phyloP scores from a whole-genome alignment of 1,140 invertebrate genomes.

The Armadillidium nasatum region DNA sequence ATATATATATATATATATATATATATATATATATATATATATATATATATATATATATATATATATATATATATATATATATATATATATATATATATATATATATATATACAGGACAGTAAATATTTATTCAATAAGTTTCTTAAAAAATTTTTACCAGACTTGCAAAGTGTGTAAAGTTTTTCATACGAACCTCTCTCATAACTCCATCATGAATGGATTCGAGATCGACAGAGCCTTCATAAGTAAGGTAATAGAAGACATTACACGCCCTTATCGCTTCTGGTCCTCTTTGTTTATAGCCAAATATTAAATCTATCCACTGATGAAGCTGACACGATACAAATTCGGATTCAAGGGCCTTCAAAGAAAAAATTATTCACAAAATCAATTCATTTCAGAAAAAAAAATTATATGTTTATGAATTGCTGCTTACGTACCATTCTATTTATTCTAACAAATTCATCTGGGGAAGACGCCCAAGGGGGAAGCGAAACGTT shows the following conservation, averaged over 20 bases:
- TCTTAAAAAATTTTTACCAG: too few species aligned
- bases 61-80: too few species aligned
- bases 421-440: slow-evolving; percentile 50
- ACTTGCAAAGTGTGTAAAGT: too few species aligned
- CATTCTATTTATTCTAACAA: slow-evolving; percentile 95
- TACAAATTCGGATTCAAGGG: slow-evolving; percentile 97
- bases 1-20: too few species aligned
- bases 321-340: slow-evolving; percentile 99
- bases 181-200: slow-evolving; percentile 59
- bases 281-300: slow-evolving; percentile 97
- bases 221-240: slow-evolving; percentile 91
- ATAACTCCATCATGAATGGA: slow-evolving; percentile 84
- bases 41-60: too few species aligned
- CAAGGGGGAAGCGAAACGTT: slow-evolving; percentile 91
- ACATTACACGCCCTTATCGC: slow-evolving; percentile 95
- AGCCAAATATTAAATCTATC: slow-evolving; percentile 99
- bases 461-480: slow-evolving; percentile 95
- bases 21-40: too few species aligned
- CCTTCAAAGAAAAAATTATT: slow-evolving; percentile 54
- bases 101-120: too few species aligned
- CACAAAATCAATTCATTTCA: slow-evolving; percentile 16
- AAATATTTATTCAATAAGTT: too few species aligned
- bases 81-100: too few species aligned
- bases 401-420: too few species aligned
- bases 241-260: slow-evolving; percentile 99